A percentile compares a stretch with the other conserved stretches of the same genome.
Evolutionary conservation across 2,113 vertebrate genomes (phyloP).

Genomic region (Hippopotamus amphibius): DNA sequence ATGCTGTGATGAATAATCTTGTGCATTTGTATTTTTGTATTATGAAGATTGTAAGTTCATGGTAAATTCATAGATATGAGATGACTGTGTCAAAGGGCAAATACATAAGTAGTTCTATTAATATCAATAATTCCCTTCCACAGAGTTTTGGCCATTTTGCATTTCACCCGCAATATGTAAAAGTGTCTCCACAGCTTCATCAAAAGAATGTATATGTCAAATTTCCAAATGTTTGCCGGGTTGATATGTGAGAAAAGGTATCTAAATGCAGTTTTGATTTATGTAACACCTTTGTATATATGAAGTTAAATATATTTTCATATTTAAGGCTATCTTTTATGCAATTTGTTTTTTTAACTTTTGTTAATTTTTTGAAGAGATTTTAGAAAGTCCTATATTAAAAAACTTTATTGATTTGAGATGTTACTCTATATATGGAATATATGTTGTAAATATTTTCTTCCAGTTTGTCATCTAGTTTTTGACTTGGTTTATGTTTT

Average conservation of each 20-base stretch:
- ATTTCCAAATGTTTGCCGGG: not conserved
- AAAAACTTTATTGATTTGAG: not conserved
- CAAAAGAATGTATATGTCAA: not conserved
- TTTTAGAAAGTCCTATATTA: not conserved
- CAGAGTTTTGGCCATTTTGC: not conserved
- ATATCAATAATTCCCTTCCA: not conserved
- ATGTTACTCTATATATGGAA: not conserved
- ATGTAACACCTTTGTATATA: not conserved
- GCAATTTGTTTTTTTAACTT: not conserved
- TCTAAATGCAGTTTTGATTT: not conserved
- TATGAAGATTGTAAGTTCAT: not conserved
- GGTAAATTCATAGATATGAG: not conserved
- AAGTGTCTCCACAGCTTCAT: not conserved
- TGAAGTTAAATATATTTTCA: not conserved
- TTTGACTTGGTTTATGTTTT: not conserved
- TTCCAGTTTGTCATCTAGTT: not conserved
- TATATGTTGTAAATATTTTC: slow-evolving; percentile 17
- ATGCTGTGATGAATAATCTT: not conserved
- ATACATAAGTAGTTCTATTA: not conserved
- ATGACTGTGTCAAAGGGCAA: not conserved
- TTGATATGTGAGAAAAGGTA: not conserved
- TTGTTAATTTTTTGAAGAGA: not conserved
- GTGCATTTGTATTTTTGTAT: not conserved
- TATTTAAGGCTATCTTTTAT: not conserved
- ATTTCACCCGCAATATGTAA: not conserved